Percentiles rank a stretch among this genome's conserved stretches.
phyloP scores from a whole-genome alignment of 2,888 invertebrate species.

The Sialis lutaria region DNA sequence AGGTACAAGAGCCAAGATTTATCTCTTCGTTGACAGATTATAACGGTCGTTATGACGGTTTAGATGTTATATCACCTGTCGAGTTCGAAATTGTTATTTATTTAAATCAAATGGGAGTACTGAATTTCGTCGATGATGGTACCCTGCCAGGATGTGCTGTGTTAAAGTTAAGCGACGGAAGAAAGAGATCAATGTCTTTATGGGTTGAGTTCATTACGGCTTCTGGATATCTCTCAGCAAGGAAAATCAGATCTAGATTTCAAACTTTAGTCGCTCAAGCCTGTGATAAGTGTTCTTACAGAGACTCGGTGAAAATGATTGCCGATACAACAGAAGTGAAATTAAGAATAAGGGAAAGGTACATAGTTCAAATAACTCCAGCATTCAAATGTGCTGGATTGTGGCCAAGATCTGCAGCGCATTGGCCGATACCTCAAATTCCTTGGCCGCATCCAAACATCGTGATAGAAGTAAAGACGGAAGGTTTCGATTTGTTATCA shows the following conservation, averaged over 20 bases:
- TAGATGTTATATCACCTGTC: slow-evolving; percentile 79
- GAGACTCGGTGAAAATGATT: slow-evolving; percentile 86
- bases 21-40: slow-evolving; percentile 80
- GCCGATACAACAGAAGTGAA: slow-evolving; percentile 88
- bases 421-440: slow-evolving; percentile 82
- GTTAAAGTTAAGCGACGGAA: slow-evolving; percentile 82
- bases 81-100: slow-evolving; percentile 92
- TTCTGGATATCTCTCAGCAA: slow-evolving; percentile 81
- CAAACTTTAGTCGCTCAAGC: slow-evolving; percentile 79
- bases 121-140: slow-evolving; percentile 94
- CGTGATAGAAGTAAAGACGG: slow-evolving; percentile 83
- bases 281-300: slow-evolving; percentile 82
- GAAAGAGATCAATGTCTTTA: slow-evolving; percentile 90
- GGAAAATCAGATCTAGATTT: slow-evolving; percentile 86
- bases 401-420: slow-evolving; percentile 86
- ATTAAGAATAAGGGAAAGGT: slow-evolving; percentile 71
- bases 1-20: slow-evolving; percentile 85
- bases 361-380: slow-evolving; percentile 85
- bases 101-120: slow-evolving; percentile 93
- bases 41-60: slow-evolving; percentile 82
- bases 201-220: slow-evolving; percentile 98
- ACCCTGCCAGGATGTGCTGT: slow-evolving; percentile 87
- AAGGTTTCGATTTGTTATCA: slow-evolving; percentile 84
- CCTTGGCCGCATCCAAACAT: slow-evolving; percentile 87
- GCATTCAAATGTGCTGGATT: slow-evolving; percentile 87